A percentile compares a stretch with the other conserved stretches of the same genome.
phyloP scores from a whole-genome alignment of 2,113 vertebrate genomes.

The Pao palembangensis region DNA sequence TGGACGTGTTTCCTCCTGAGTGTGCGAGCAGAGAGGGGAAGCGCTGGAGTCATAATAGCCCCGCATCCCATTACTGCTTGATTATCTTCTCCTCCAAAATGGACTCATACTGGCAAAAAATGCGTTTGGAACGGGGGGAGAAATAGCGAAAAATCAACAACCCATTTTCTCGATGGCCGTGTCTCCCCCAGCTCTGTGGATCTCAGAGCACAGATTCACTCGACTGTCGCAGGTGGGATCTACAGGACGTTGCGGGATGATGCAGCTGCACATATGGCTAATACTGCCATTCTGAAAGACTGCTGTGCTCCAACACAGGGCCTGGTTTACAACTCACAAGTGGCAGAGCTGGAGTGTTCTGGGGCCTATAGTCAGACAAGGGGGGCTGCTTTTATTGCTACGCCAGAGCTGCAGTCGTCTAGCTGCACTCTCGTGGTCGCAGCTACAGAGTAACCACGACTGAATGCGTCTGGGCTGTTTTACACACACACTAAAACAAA shows the following conservation, averaged over 20 bases:
- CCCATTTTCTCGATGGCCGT: not conserved
- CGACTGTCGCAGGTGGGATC: slow-evolving; percentile 40
- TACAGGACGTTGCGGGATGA: slow-evolving; percentile 29
- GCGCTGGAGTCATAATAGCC: slow-evolving; percentile 35
- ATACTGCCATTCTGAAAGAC: slow-evolving; percentile 41
- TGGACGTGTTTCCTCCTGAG: slow-evolving; percentile 45
- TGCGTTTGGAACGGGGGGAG: slow-evolving; percentile 2
- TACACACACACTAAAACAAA: slow-evolving; percentile 19
- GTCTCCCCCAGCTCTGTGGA: slow-evolving; percentile 14
- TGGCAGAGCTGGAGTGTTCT: slow-evolving; percentile 27
- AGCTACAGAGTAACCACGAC: not conserved
- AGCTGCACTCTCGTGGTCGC: slow-evolving; percentile 6
- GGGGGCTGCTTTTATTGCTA: slow-evolving; percentile 28
- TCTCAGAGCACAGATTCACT: slow-evolving; percentile 28
- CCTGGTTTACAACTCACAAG: slow-evolving; percentile 20
- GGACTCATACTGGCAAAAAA: slow-evolving; percentile 12
- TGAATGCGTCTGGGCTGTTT: slow-evolving; percentile 6
- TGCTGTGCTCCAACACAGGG: slow-evolving; percentile 49
- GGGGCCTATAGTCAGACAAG: slow-evolving; percentile 6
- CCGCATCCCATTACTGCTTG: slow-evolving; percentile 42
- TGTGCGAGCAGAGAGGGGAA: slow-evolving; percentile 24
- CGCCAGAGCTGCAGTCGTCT: slow-evolving; percentile 15
- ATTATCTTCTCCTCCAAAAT: slow-evolving; percentile 20
- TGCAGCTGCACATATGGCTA: slow-evolving; percentile 29
- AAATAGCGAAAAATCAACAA: slow-evolving; percentile 39